A percentile compares a stretch with the other conserved stretches of the same genome.
Evolutionary conservation across 2,888 invertebrate genomes (phyloP).

Genomic region (Corythucha ciliata): DNA sequence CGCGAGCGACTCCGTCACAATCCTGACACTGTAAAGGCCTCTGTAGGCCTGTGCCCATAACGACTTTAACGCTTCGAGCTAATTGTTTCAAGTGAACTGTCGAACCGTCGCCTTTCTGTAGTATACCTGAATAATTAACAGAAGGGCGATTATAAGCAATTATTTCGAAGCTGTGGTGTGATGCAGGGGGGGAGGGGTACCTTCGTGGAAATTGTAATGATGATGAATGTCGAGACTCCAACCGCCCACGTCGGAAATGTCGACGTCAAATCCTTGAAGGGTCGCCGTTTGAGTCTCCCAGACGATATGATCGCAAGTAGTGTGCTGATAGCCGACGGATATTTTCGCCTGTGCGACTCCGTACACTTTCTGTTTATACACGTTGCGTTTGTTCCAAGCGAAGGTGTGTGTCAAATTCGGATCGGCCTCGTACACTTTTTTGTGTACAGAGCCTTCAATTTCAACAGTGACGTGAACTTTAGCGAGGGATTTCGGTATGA

Average conservation of each 20-base stretch:
- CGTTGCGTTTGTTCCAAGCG: constrained; percentile 96
- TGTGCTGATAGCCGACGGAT: constrained; percentile 90
- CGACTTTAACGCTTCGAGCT: constrained; percentile 79
- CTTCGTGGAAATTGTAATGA: constrained; percentile 97
- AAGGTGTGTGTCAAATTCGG: constrained; percentile 91
- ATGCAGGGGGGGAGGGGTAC: constrained; percentile 38
- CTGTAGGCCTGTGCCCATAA: constrained; percentile 86
- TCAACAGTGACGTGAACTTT: constrained; percentile 87
- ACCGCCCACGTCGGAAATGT: constrained; percentile 92
- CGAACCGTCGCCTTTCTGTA: constrained; percentile 96
- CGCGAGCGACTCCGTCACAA: constrained; percentile 75
- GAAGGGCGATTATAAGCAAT: neutral
- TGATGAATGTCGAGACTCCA: constrained; percentile 98
- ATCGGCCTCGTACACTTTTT: constrained; percentile 91
- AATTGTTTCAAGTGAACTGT: constrained; percentile 88
- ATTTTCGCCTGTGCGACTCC: constrained; percentile 80
- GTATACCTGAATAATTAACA: constrained; percentile 50
- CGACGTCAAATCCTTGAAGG: constrained; percentile 90
- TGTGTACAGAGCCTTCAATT: constrained; percentile 86
- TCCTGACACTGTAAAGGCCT: constrained; percentile 77
- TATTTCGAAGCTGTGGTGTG: neutral
- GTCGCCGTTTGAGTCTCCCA: constrained; percentile 95
- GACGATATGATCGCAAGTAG: constrained; percentile 72
- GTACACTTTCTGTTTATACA: constrained; percentile 92
- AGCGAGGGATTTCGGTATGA: constrained; percentile 68